Conservation (phyloP, 1,140 invertebrate genomes). For the Physella acuta region DNA sequence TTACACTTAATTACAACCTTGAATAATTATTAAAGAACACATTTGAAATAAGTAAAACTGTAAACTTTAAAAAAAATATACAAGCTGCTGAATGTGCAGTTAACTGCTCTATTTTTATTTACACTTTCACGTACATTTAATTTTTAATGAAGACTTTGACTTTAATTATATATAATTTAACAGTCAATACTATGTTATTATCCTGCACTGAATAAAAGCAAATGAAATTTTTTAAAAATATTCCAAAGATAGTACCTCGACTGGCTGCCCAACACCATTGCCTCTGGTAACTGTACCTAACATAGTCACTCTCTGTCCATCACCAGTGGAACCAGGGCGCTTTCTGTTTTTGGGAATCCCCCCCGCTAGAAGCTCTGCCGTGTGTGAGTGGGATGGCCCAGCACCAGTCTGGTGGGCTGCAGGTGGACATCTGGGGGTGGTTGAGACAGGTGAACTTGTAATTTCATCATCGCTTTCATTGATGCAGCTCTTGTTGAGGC, state of each 20-base stretch:
- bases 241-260: slow-evolving; percentile 64
- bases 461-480: neutral
- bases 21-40: no score
- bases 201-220: no score
- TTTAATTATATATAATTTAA: neutral
- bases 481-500: neutral
- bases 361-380: neutral
- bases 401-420: no score
- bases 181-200: neutral
- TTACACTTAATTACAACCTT: no score
- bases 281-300: slow-evolving; percentile 75
- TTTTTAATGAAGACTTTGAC: no score
- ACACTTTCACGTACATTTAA: no score
- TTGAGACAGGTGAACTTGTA: neutral
- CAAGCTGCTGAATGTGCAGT: no score
- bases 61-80: no score
- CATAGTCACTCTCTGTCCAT: slow-evolving; percentile 48
- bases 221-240: no score
- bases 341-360: slow-evolving; percentile 14
- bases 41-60: no score
- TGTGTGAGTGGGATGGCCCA: neutral
- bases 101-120: no score
- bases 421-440: neutral
- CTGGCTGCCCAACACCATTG: slow-evolving; percentile 72
- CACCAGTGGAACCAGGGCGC: slow-evolving; percentile 18